Base-by-base conservation (phyloP, 2,113 vertebrate genomes). In the Ursus arctos region DNA sequence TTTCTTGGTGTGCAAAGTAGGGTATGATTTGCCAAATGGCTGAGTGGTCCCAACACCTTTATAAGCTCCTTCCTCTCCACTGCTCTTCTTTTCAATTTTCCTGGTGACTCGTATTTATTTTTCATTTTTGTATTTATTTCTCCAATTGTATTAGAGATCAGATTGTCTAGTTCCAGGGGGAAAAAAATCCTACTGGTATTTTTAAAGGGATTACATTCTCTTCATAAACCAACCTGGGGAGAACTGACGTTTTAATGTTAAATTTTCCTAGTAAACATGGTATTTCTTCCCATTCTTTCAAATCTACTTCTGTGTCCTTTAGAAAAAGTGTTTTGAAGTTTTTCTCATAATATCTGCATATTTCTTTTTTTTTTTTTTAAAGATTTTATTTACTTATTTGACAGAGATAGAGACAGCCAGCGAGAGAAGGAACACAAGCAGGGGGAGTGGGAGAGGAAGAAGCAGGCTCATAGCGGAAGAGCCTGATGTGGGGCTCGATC, bases 61-160 rank as follows among this genome's bases (percentile, higher is more conserved):
- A 77, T 47, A 24, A 76, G 85, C 4, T 12, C 59, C 55, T 83
- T 49, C 57, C 33, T 3, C 14, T 1, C 59, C 49, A 51, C 24
- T 69, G 31, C n/a, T 95, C 49, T 81, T 91, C 53, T 74, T 88
- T 88, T 65, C 19, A 76, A 9, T 53, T 83, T 83, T 91, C 85
- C 43, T 96, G 6, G 74, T 77, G 90, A 82, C 49, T 63, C 10
- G 11, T 59, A 93, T 63, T 84, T 72, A 65, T 82, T 86, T 96
- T 82, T 74, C 51, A 40, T 40, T 40, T 40, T 40, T 40, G 40
- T 40, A 40, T 40, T 40, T 40, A 40, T 40, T 40, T 40, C 40
- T 40, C 40, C 40, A 91, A 40, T 8, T 91, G 21, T 76, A 69
- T 95, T 92, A 82, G 65, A 89, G 47, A 92, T 86, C 43, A 90